Base-by-base conservation (phyloP, 2,888 invertebrate genomes). In the Scaptomyza reducta region DNA sequence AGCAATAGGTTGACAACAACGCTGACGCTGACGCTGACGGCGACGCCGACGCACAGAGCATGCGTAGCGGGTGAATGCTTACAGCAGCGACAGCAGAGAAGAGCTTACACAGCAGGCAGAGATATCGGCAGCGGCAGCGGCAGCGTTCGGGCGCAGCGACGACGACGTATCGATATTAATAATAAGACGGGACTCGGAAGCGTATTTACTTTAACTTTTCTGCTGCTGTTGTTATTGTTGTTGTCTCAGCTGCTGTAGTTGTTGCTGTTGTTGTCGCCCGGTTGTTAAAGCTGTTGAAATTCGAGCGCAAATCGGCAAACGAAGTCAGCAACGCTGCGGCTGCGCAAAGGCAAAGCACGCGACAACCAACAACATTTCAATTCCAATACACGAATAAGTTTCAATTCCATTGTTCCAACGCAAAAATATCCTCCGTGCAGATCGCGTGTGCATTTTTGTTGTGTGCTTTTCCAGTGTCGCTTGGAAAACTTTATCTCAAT, bases 341-440 rank as follows among this genome's bases (percentile, higher is more conserved):
- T 87, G 90, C 90, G 89, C 90, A 88, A 87, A 75, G 89, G 84
- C 77, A 81, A 83, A 89, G 80, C 87, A 89, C 90, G 86, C 78
- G 71, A 57, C 56, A 63, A 69, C 44, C 64, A 60, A 78, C 63
- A n/a, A n/a, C n/a, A n/a, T n/a, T n/a, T n/a, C n/a, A n/a, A n/a
- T n/a, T n/a, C n/a, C n/a, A n/a, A n/a, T n/a, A n/a, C n/a, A n/a
- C n/a, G n/a, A n/a, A n/a, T n/a, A n/a, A n/a, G n/a, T n/a, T n/a
- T n/a, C 16, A 45, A 33, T n/a, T 58, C 14, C 13, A 33, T 41
- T 41, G 29, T 33, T 29, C 25, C 56, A 41, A 33, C 14, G 41
- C 53, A 14, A 25, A 6, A 14, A 33, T 47, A 57, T 62, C 57
- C 62, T 57, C 29, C 49, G 47, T 9, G 33, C 47, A 35, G n/a